Evolutionary conservation across 2,113 vertebrate genomes (phyloP).

Genomic region (Calonectris borealis): DNA sequence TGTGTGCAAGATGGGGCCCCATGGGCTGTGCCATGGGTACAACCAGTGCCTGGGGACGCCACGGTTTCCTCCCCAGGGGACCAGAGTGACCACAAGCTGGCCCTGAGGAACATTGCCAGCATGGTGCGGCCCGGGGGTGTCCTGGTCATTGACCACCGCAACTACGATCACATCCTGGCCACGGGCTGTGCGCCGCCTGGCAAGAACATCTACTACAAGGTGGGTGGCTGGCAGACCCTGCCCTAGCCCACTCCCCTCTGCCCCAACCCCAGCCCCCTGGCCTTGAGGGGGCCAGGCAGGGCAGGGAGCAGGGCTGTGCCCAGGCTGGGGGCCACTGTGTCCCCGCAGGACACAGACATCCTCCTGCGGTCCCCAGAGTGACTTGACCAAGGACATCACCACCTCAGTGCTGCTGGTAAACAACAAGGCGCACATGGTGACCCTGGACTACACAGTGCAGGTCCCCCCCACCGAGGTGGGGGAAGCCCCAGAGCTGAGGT

Average conservation of each 20-base stretch:
- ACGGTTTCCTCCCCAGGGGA: conserved; percentile 78
- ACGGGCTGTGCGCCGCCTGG: conserved; percentile 88
- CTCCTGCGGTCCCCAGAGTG: conserved; percentile 78
- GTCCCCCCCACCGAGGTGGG: conserved; percentile 71
- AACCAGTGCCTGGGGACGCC: not conserved
- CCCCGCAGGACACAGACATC: rapidly evolving
- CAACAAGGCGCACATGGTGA: conserved; percentile 95
- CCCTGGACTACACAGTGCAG: conserved; percentile 94
- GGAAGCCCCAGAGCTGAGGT: conserved; percentile 85
- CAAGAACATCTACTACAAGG: conserved; percentile 99
- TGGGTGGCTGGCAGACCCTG: conserved; percentile 18
- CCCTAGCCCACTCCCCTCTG: not conserved
- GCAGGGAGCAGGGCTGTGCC: not conserved
- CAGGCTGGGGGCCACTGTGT: not conserved
- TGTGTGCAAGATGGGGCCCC: not conserved
- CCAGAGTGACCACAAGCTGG: conserved; percentile 92
- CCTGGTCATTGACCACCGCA: conserved; percentile 94
- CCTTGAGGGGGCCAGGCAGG: rapidly evolving
- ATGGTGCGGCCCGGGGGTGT: conserved; percentile 91
- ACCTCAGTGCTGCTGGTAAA: conserved; percentile 94
- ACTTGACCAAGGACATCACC: conserved; percentile 91
- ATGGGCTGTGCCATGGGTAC: not conserved
- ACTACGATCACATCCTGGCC: conserved; percentile 95
- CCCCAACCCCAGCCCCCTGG: not conserved
- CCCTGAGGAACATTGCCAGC: conserved; percentile 90